Evolutionary conservation across 2,113 vertebrate species (phyloP).

Genomic region (Lycaon pictus): DNA sequence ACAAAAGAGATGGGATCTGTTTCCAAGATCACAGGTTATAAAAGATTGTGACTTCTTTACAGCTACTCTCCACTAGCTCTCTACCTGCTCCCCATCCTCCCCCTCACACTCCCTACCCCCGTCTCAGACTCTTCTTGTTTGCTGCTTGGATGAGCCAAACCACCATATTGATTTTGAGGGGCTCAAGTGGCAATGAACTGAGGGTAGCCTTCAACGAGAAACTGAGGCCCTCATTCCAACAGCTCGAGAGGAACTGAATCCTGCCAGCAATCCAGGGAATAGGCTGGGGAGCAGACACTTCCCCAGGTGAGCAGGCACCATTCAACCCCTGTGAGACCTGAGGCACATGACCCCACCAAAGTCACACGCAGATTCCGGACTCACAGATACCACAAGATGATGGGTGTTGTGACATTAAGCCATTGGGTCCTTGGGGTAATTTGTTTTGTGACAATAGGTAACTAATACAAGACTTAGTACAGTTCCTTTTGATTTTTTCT

Average conservation of each 20-base stretch:
- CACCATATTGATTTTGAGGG: background rate
- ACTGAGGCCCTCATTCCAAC: background rate
- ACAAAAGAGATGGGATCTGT: background rate
- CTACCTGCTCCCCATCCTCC: background rate
- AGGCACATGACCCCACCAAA: background rate
- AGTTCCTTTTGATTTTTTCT: constrained; percentile 43
- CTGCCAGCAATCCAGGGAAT: background rate
- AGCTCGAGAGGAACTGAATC: background rate
- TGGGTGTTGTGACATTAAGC: background rate
- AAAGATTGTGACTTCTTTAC: background rate
- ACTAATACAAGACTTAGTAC: background rate
- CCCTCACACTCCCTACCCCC: background rate
- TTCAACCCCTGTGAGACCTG: background rate
- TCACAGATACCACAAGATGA: background rate
- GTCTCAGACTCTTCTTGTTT: background rate
- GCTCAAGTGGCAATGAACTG: background rate
- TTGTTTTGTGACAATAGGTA: background rate
- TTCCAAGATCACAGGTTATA: constrained; percentile 8
- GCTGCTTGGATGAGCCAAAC: background rate
- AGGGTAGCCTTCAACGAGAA: background rate
- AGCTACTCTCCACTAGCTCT: background rate
- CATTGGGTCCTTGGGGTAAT: background rate
- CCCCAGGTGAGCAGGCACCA: background rate
- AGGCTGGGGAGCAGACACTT: background rate
- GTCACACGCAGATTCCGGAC: constrained; percentile 20